Base-by-base conservation (phyloP, 2,113 vertebrate species). In the Eolophus roseicapilla region DNA sequence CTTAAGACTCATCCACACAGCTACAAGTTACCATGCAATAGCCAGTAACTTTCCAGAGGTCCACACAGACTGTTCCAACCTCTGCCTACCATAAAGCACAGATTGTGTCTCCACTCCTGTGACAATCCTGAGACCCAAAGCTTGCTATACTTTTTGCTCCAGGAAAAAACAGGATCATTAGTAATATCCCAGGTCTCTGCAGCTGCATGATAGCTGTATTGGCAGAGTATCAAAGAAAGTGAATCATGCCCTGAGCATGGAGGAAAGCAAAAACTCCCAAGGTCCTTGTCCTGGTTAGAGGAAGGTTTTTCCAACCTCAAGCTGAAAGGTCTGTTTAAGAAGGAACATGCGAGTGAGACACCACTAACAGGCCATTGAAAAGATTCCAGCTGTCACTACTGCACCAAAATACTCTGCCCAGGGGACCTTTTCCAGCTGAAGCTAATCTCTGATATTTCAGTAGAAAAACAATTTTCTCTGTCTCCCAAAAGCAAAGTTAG, bases 391-490 rank as follows among this genome's bases (percentile, higher is more conserved):
- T 86, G 60, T 70, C 43, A 13, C 50, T 50, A 65, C 31, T 46
- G 23, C 19, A 81, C 23, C 55, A 84, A 71, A 93, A n/a, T 85
- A 28, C 50, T 92, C 25, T 77, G n/a, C 43, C 31, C 46, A 35
- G 31, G 47, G 55, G 46, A 75, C 25, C 10, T 88, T 71, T 92
- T 70, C 50, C 20, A 57, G 46, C 28, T 75, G 50, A 43, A 86
- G n/a, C 16, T 81, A 33, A 75, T 71, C 14, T 31, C 60, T 86
- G 46, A 43, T 55, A 70, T 81, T 91, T 90, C 74, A 67, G 65
- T 83, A 81, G 55, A 95, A 92, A 94, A 63, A 4, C 16, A 86
- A 43, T 94, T 92, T 93, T 95, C 41, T 57, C 44, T 70, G 9
- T 83, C 37, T 94, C 68, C 76, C 68, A 75, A 80, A 92, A 95